Evolutionary conservation across 35 echinoderm and acorn worm genomes (phyloP).

Genomic region (Strongylocentrotus purpuratus): DNA sequence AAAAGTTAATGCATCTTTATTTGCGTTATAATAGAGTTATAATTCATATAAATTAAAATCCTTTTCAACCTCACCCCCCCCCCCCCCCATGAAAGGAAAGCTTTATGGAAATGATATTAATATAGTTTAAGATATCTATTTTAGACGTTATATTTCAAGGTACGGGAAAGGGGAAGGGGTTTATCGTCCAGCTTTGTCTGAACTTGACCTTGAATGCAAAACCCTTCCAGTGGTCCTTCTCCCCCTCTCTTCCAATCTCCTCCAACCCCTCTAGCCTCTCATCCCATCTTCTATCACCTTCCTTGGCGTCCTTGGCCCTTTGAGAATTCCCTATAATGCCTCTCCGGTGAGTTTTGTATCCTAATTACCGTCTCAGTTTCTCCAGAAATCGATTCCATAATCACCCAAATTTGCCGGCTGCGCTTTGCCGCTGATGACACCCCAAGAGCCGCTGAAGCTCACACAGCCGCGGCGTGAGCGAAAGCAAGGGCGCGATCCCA

Average conservation of each 20-base stretch:
- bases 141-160: not conserved
- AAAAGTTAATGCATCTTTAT: too few species aligned
- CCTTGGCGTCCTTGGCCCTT: slow-evolving; percentile 7
- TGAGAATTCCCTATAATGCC: slow-evolving; percentile 37
- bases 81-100: too few species aligned
- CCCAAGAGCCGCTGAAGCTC: not conserved
- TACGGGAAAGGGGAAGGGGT: not conserved
- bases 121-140: not conserved
- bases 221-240: not conserved
- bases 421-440: slow-evolving; percentile 2
- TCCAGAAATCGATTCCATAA: slow-evolving; percentile 21
- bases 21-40: too few species aligned
- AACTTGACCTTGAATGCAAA: not conserved
- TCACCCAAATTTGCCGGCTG: slow-evolving; percentile 53
- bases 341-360: slow-evolving; percentile 42
- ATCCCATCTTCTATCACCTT: not conserved
- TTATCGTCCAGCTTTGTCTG: not conserved
- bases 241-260: not conserved
- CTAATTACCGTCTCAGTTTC: slow-evolving; percentile 44
- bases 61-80: too few species aligned
- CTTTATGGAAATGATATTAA: too few species aligned
- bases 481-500: not conserved
- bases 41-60: too few species aligned
- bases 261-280: not conserved
- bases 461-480: not conserved